These are phyloP conservation scores for Eucera pruinosa DNA, from an alignment of 2,888 invertebrate species.

Conservation along the genomic window DNA sequence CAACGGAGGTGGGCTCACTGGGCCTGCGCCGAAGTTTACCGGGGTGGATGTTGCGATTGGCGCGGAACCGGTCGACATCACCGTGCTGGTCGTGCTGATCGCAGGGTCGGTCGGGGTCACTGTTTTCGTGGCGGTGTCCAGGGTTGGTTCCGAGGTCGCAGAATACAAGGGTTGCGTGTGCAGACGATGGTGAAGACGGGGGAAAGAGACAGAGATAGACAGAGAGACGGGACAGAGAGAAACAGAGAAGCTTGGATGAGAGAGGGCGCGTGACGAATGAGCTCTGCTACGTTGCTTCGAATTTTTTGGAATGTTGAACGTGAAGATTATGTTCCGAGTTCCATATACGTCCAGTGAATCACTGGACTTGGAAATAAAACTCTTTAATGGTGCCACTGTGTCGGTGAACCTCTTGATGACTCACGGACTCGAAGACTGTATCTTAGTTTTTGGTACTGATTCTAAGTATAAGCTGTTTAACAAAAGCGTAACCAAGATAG, in stretches of 20 bases:
- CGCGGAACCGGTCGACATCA: slow-evolving; percentile 83
- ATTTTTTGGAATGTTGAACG: neutral
- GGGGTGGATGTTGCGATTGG: slow-evolving; percentile 81
- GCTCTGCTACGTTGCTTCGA: slow-evolving; percentile 45
- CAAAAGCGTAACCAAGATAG: no score
- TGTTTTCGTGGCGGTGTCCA: slow-evolving; percentile 51
- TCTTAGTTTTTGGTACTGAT: no score
- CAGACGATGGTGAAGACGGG: slow-evolving; percentile 51
- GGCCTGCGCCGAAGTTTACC: slow-evolving; percentile 74
- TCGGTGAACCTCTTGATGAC: no score
- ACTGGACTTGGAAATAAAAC: no score
- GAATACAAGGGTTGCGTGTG: slow-evolving; percentile 45
- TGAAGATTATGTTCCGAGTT: neutral
- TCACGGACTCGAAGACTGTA: no score
- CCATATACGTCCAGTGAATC: neutral
- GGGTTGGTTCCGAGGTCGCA: slow-evolving; percentile 22
- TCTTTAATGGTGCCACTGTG: neutral
- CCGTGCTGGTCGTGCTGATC: slow-evolving; percentile 80
- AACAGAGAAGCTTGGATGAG: slow-evolving; percentile 67
- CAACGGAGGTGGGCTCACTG: slow-evolving; percentile 74
- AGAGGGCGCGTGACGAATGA: slow-evolving; percentile 44
- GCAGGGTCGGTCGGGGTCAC: slow-evolving; percentile 75
- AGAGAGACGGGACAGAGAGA: slow-evolving; percentile 60
- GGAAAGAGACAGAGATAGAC: slow-evolving; percentile 47
- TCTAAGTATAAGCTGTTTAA: no score